phyloP scores from a whole-genome alignment of 2,113 vertebrate species.

The Rhynchopsitta pachyrhyncha region DNA sequence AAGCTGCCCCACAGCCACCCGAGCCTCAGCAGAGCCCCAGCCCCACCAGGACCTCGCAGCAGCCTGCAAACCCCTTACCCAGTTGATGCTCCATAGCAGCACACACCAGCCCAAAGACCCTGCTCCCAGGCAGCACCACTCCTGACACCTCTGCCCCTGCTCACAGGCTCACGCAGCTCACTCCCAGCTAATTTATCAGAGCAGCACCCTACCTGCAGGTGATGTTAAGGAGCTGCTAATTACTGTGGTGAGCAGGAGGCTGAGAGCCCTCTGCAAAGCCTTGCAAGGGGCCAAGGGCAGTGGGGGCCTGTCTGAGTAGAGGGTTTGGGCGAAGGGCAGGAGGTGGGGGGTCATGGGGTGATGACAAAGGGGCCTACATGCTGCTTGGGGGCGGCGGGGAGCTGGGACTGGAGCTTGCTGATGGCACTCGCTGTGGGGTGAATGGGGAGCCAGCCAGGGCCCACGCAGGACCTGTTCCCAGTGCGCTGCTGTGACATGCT shows the following conservation, averaged over 20 bases:
- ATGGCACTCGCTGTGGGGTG: not conserved
- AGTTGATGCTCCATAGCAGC: not conserved
- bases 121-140: rapidly evolving
- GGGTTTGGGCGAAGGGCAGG: not conserved
- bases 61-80: not conserved
- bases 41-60: not conserved
- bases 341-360: rapidly evolving
- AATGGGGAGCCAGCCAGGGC: not conserved
- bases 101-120: rapidly evolving
- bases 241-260: not conserved
- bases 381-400: not conserved
- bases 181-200: conserved; percentile 8
- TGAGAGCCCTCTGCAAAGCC: not conserved
- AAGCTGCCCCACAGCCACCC: rapidly evolving
- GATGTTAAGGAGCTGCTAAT: conserved; percentile 6
- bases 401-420: not conserved
- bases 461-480: rapidly evolving
- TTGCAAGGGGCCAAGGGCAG: not conserved
- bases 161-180: rapidly evolving
- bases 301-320: rapidly evolving
- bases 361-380: rapidly evolving
- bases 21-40: not conserved
- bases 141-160: rapidly evolving
- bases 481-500: rapidly evolving
- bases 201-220: not conserved